A percentile compares a stretch with the other conserved stretches of the same genome.
Evolutionary conservation across 2,797 vertebrate genomes (phyloP).

Genomic region (Pristis pectinata): DNA sequence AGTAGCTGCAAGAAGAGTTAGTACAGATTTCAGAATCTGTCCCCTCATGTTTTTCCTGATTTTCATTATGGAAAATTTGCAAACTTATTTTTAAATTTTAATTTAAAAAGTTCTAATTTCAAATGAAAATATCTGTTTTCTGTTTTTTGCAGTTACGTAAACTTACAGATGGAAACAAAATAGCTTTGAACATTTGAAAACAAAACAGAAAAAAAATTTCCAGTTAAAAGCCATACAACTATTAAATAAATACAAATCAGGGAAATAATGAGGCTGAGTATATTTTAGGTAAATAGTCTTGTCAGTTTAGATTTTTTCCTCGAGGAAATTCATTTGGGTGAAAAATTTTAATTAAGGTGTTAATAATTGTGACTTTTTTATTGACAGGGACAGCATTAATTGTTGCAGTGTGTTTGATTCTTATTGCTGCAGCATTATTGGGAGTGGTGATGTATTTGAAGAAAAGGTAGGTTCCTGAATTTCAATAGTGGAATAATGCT

Average conservation of each 20-base stretch:
- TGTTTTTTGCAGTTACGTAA: background rate
- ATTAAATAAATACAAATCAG: background rate
- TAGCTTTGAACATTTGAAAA: background rate
- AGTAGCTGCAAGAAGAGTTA: background rate
- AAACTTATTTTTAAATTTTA: background rate
- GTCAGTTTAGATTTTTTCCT: background rate
- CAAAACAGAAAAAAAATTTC: background rate
- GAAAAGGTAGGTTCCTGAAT: conserved; percentile 18
- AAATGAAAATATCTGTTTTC: background rate
- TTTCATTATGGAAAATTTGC: background rate
- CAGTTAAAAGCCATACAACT: background rate
- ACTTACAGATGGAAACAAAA: background rate
- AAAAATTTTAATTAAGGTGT: background rate
- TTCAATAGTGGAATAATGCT: background rate
- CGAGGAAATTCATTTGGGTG: background rate
- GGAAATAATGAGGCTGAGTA: background rate
- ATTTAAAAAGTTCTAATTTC: background rate
- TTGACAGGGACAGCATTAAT: conserved; percentile 6
- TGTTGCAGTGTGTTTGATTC: background rate
- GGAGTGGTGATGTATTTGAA: conserved; percentile 23
- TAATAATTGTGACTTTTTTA: conserved; percentile 25
- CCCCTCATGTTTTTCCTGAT: background rate
- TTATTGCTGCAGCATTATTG: background rate
- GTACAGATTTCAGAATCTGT: background rate
- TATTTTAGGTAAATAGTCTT: background rate